phyloP scores from a whole-genome alignment of 2,888 invertebrate genomes.

The Aradus depressus region DNA sequence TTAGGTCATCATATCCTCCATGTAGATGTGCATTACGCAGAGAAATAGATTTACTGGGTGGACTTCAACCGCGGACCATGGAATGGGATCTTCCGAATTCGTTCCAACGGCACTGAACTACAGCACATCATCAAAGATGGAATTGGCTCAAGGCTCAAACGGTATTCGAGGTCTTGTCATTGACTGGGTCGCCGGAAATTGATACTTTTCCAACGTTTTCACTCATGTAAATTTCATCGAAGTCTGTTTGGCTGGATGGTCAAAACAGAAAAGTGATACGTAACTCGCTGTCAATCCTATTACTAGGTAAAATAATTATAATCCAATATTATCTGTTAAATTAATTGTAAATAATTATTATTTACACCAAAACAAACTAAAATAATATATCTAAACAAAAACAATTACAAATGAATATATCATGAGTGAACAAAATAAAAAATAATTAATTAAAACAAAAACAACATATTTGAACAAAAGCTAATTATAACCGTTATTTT shows the following conservation, averaged over 20 bases:
- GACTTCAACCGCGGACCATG: slow-evolving; percentile 80
- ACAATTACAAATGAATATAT: no score
- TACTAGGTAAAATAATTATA: slow-evolving; percentile 48
- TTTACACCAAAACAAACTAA: no score
- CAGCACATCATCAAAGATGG: slow-evolving; percentile 74
- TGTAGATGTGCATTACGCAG: slow-evolving; percentile 76
- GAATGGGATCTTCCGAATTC: slow-evolving; percentile 85
- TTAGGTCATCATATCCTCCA: slow-evolving; percentile 80
- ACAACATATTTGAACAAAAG: no score
- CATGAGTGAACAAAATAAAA: no score
- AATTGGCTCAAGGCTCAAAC: slow-evolving; percentile 87
- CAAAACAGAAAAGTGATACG: slow-evolving; percentile 79
- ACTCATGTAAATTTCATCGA: slow-evolving; percentile 95
- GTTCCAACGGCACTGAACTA: slow-evolving; percentile 80
- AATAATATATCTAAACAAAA: no score
- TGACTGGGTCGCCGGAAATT: slow-evolving; percentile 94
- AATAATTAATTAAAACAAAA: no score
- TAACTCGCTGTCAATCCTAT: slow-evolving; percentile 93
- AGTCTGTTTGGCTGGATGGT: slow-evolving; percentile 85
- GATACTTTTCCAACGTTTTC: slow-evolving; percentile 95
- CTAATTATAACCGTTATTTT: no score
- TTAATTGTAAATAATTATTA: no score
- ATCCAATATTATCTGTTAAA: no score
- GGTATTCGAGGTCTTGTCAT: slow-evolving; percentile 86
- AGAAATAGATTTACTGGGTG: slow-evolving; percentile 95